Evolutionary conservation across 30 jellyfish, hydroid and myxozoan genomes (phyloP).

Genomic region (Morbakka virulenta): DNA sequence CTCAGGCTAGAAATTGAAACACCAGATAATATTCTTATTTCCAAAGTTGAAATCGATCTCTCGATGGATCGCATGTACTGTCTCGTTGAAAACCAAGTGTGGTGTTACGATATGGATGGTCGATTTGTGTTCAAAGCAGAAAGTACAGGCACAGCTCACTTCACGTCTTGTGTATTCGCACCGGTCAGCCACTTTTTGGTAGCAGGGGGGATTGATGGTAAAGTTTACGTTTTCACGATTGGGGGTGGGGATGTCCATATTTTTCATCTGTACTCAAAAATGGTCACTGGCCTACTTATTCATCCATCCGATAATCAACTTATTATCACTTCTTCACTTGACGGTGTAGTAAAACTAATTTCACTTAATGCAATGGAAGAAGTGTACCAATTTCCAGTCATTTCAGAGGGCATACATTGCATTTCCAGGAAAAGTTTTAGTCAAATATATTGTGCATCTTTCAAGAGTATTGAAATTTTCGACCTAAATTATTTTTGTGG

Average conservation of each 20-base stretch:
- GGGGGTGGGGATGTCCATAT: constrained; percentile 70
- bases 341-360: constrained; percentile 67
- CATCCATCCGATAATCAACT: constrained; percentile 66
- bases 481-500: constrained; percentile 62
- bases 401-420: constrained; percentile 57
- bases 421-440: constrained; percentile 43
- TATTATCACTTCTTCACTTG: constrained; percentile 69
- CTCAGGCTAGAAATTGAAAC: constrained; percentile 29
- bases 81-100: constrained; percentile 55
- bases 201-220: constrained; percentile 79
- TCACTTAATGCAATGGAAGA: constrained; percentile 69
- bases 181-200: constrained; percentile 22
- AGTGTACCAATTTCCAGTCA: constrained; percentile 47
- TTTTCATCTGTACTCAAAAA: constrained; percentile 37
- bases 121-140: constrained; percentile 17
- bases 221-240: constrained; percentile 34
- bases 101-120: constrained; percentile 63
- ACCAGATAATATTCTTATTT: constrained; percentile 26
- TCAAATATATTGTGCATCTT: constrained; percentile 51
- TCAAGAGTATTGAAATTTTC: constrained; percentile 48
- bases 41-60: constrained; percentile 49
- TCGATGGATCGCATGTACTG: constrained; percentile 60
- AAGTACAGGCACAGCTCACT: constrained; percentile 44
- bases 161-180: constrained; percentile 71
- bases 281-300: constrained; percentile 54